phyloP scores from a whole-genome alignment of 1,140 invertebrate genomes.

The Ceratina japonica region DNA sequence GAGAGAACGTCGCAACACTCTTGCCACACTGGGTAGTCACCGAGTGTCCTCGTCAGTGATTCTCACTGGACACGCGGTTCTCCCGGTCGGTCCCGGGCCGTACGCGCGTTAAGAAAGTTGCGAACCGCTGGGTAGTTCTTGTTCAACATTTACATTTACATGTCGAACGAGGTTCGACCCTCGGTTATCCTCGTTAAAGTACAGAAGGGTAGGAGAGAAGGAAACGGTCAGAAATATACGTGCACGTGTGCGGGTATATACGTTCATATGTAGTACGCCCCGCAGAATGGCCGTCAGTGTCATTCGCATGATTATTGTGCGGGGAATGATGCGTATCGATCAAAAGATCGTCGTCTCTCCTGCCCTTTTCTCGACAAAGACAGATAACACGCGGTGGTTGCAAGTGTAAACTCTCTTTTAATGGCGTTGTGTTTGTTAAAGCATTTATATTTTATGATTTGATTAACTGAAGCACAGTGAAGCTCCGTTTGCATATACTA shows the following conservation, averaged over 20 bases:
- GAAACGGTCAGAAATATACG: slow-evolving; percentile 43
- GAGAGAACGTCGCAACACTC: slow-evolving; percentile 66
- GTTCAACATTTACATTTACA: slow-evolving; percentile 72
- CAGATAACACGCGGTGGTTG: too few relatives aligned
- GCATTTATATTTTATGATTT: too few relatives aligned
- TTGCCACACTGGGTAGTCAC: slow-evolving; percentile 58
- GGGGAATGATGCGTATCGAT: slow-evolving; percentile 61
- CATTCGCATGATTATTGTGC: slow-evolving; percentile 55
- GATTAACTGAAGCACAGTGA: too few relatives aligned
- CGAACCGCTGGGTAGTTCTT: slow-evolving; percentile 59
- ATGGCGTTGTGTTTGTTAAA: too few relatives aligned
- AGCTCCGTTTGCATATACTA: too few relatives aligned
- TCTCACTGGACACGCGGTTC: slow-evolving; percentile 47
- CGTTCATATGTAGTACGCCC: slow-evolving; percentile 32
- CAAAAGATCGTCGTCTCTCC: slow-evolving; percentile 33
- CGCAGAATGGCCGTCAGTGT: slow-evolving; percentile 57
- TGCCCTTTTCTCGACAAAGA: background rate
- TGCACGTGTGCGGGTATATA: slow-evolving; percentile 6
- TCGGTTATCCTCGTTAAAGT: slow-evolving; percentile 62
- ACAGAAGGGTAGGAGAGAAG: slow-evolving; percentile 43
- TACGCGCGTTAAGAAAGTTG: slow-evolving; percentile 27
- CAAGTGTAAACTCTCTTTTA: too few relatives aligned
- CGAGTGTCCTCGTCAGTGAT: slow-evolving; percentile 61
- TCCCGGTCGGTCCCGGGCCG: background rate
- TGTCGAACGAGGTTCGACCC: slow-evolving; percentile 71